Evolutionary conservation across 2,113 vertebrate species (phyloP).

Genomic region (Apus apus): DNA sequence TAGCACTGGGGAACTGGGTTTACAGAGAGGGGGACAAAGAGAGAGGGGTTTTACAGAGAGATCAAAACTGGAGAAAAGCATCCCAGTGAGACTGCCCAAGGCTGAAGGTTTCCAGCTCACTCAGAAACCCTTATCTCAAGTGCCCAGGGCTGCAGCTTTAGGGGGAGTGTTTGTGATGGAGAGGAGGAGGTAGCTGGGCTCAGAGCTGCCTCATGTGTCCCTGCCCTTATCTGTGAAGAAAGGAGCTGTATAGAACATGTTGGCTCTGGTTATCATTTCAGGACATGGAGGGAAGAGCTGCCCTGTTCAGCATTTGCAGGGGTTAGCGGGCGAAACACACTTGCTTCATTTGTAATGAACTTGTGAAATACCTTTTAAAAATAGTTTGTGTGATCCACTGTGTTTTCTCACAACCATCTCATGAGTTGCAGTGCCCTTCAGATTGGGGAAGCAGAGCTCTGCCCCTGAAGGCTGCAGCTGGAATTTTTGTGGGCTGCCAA

Average conservation of each 20-base stretch:
- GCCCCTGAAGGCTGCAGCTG: not conserved
- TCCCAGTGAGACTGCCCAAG: fast-evolving
- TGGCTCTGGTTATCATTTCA: not conserved
- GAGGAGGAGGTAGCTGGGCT: not conserved
- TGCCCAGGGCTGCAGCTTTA: not conserved
- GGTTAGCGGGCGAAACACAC: not conserved
- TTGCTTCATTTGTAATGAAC: not conserved
- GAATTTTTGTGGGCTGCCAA: not conserved
- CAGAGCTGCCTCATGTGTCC: not conserved
- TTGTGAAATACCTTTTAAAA: conserved; percentile 36
- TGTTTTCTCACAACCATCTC: conserved; percentile 10
- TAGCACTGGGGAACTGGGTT: not conserved
- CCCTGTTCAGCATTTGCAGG: not conserved
- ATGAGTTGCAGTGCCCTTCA: not conserved
- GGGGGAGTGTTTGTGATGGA: not conserved
- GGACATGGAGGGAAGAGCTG: not conserved
- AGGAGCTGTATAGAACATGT: fast-evolving
- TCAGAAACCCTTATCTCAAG: not conserved
- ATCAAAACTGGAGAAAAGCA: not conserved
- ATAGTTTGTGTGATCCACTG: not conserved
- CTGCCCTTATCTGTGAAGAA: not conserved
- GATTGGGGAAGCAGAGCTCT: not conserved
- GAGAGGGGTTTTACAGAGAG: not conserved
- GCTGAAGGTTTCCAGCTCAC: fast-evolving
- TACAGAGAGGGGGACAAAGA: too few relatives aligned